These are phyloP conservation scores for Dynastes hyllus DNA, from an alignment of 2,888 invertebrate species.

Conservation along the genomic window DNA sequence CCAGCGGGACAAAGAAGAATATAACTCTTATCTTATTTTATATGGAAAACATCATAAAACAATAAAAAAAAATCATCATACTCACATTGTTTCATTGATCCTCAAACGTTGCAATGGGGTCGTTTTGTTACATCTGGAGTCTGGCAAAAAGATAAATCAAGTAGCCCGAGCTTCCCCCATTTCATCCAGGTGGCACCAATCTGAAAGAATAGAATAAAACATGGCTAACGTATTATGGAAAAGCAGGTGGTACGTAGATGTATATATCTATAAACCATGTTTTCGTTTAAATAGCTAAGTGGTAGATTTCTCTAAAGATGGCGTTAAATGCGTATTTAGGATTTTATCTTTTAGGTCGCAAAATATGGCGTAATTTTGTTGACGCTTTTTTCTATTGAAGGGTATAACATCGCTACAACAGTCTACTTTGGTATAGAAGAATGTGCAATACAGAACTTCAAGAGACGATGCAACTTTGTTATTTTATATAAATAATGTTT, in stretches of 20 bases:
- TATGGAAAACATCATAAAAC: background rate
- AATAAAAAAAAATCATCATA: background rate
- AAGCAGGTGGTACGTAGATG: too few species aligned
- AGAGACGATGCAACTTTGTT: constrained; percentile 2
- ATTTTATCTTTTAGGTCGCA: background rate
- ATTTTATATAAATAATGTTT: background rate
- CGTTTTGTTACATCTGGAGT: too few species aligned
- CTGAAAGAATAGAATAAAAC: constrained; percentile 5
- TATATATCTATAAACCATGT: too few species aligned
- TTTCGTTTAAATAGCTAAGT: too few species aligned
- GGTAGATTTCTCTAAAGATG: too few species aligned
- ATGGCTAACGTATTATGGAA: background rate
- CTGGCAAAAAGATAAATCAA: background rate
- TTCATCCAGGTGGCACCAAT: background rate
- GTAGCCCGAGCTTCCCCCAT: background rate
- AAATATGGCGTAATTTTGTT: background rate
- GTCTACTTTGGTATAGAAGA: background rate
- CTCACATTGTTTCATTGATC: background rate
- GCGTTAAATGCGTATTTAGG: too few species aligned
- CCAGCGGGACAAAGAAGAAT: constrained; percentile 40
- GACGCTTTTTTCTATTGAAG: background rate
- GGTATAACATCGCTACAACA: too few species aligned
- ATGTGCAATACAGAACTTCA: background rate
- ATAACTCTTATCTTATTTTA: background rate
- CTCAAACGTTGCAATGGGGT: background rate